phyloP scores from a whole-genome alignment of 1,140 invertebrate genomes.

The Zaprionus davidi region DNA sequence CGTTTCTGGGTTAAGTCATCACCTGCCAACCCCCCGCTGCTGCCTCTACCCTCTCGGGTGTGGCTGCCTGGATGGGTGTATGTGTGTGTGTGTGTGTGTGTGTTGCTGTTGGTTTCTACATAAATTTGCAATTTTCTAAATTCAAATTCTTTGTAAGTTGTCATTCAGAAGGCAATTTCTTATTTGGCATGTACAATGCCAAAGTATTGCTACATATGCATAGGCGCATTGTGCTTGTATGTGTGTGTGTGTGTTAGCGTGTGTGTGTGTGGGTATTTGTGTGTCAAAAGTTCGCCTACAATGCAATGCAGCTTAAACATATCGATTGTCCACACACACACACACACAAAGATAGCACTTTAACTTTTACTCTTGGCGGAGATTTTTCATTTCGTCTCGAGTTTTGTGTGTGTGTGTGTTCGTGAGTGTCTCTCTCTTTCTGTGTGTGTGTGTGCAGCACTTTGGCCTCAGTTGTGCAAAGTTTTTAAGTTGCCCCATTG shows the following conservation, averaged over 20 bases:
- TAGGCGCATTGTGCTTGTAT: constrained; percentile 34
- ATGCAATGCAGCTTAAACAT: constrained; percentile 73
- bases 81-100: constrained; percentile 14
- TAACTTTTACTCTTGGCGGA: constrained; percentile 74
- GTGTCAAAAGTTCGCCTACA: constrained; percentile 75
- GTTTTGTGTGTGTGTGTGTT: constrained; percentile 18
- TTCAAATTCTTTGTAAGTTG: constrained; percentile 83
- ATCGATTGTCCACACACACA: constrained; percentile 55
- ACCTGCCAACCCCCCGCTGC: neutral
- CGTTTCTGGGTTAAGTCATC: constrained; percentile 47
- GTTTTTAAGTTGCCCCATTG: constrained; percentile 62
- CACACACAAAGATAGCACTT: constrained; percentile 57
- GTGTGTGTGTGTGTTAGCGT: neutral
- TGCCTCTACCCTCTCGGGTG: neutral
- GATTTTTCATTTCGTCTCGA: constrained; percentile 59
- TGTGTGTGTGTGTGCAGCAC: constrained; percentile 25
- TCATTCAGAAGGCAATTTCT: constrained; percentile 74
- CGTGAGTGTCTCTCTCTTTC: constrained; percentile 1
- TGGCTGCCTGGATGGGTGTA: neutral
- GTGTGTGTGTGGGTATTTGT: constrained; percentile 40
- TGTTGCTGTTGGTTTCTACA: constrained; percentile 62
- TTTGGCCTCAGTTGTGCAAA: constrained; percentile 50
- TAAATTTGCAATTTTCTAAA: constrained; percentile 82
- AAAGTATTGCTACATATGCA: constrained; percentile 57
- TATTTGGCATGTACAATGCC: constrained; percentile 56